Conservation (phyloP, 2,113 vertebrate species). For the Variabilichromis moorii region DNA sequence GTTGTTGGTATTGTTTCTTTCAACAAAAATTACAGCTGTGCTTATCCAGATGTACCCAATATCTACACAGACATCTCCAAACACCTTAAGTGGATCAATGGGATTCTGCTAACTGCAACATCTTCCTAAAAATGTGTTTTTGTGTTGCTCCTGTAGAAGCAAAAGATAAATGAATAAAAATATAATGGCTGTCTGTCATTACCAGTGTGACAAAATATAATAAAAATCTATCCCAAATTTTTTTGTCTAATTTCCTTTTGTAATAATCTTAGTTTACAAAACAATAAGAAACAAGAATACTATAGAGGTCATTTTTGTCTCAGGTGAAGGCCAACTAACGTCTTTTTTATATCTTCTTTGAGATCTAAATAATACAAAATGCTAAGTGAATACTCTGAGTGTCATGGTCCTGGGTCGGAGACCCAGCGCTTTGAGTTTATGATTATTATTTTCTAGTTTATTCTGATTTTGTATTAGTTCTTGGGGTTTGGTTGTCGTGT, state of each 20-base stretch:
- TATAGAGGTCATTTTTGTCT: neutral
- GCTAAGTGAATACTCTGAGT: neutral
- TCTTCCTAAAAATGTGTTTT: neutral
- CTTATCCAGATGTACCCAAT: neutral
- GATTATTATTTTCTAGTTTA: too few species aligned
- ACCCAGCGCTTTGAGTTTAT: too few species aligned
- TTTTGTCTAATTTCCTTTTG: neutral
- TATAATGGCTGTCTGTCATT: neutral
- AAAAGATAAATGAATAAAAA: neutral
- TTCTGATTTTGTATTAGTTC: too few species aligned
- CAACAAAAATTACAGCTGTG: neutral
- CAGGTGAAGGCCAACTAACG: rapidly evolving
- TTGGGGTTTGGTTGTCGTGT: too few species aligned
- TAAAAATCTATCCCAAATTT: neutral
- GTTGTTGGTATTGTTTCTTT: neutral
- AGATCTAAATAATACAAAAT: neutral
- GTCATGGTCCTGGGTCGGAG: too few species aligned
- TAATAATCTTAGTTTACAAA: neutral
- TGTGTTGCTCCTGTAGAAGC: neutral
- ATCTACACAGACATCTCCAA: neutral
- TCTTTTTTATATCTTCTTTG: neutral
- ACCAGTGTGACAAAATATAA: neutral
- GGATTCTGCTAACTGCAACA: neutral
- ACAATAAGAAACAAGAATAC: neutral
- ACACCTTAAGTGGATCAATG: neutral